phyloP scores from a whole-genome alignment of 2,888 invertebrate species.

The Drosophila testacea region DNA sequence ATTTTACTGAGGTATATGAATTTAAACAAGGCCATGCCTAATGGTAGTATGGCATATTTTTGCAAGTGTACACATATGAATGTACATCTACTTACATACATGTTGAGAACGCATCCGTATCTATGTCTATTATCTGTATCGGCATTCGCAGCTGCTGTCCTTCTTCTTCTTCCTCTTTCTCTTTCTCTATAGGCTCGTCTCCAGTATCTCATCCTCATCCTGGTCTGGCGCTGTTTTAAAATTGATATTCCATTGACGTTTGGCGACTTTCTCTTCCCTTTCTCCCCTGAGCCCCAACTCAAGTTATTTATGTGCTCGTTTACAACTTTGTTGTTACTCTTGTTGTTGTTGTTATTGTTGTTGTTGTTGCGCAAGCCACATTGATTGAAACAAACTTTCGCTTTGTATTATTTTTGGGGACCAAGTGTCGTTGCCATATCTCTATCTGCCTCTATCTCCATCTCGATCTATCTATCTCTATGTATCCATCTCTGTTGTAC shows the following conservation, averaged over 20 bases:
- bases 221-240: conserved; percentile 53
- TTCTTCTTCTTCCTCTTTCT: not conserved
- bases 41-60: too few relatives aligned
- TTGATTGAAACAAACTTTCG: conserved; percentile 78
- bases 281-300: conserved; percentile 39
- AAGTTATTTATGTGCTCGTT: conserved; percentile 78
- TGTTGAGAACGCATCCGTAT: conserved; percentile 35
- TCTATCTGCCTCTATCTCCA: not conserved
- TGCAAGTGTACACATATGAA: conserved; percentile 9
- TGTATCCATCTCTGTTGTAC: not conserved
- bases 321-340: conserved; percentile 59
- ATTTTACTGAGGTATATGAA: too few relatives aligned
- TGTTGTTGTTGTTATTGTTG: conserved; percentile 18
- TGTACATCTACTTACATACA: not conserved
- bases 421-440: conserved; percentile 45
- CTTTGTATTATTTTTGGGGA: conserved; percentile 47
- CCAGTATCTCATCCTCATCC: not conserved
- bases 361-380: conserved; percentile 47
- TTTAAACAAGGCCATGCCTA: too few relatives aligned
- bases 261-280: conserved; percentile 43
- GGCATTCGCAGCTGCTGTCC: conserved; percentile 32
- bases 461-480: not conserved
- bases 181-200: not conserved
- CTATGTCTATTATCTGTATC: conserved; percentile 54
- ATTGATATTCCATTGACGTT: conserved; percentile 79